phyloP scores from a whole-genome alignment of 2,888 invertebrate species.

The Parnassius mnemosyne region DNA sequence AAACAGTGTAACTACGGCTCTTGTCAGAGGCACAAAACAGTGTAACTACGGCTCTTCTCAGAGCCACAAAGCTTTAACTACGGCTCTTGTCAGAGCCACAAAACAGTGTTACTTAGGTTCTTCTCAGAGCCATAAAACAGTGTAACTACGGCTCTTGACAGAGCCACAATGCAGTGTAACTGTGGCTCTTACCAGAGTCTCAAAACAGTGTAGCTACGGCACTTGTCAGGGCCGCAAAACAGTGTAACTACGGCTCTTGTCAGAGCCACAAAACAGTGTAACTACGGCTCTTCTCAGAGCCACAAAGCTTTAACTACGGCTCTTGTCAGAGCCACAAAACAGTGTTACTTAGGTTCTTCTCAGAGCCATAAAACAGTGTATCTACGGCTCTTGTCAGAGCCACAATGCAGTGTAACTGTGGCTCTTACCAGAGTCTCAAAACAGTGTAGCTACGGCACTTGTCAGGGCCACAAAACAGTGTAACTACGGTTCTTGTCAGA shows the following conservation, averaged over 20 bases:
- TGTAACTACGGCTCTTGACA: neutral
- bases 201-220: neutral
- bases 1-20: constrained; percentile 19
- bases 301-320: constrained; percentile 2
- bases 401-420: neutral
- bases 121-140: neutral
- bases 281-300: constrained; percentile 9
- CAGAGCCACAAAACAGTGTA: constrained; percentile 14
- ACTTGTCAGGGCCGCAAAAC: neutral
- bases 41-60: constrained; percentile 14
- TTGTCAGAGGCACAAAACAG: constrained; percentile 16
- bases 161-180: neutral
- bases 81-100: neutral
- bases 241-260: constrained; percentile 25
- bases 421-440: neutral
- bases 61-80: neutral
- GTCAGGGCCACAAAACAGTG: constrained; percentile 10
- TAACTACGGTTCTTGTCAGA: constrained; percentile 25
- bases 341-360: constrained; percentile 20
- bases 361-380: constrained; percentile 16
- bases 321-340: constrained; percentile 18
- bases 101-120: neutral
- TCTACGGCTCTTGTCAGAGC: constrained; percentile 4
- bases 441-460: neutral
- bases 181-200: neutral